phyloP scores from a whole-genome alignment of 2,797 vertebrate species.

The Ispidina picta region DNA sequence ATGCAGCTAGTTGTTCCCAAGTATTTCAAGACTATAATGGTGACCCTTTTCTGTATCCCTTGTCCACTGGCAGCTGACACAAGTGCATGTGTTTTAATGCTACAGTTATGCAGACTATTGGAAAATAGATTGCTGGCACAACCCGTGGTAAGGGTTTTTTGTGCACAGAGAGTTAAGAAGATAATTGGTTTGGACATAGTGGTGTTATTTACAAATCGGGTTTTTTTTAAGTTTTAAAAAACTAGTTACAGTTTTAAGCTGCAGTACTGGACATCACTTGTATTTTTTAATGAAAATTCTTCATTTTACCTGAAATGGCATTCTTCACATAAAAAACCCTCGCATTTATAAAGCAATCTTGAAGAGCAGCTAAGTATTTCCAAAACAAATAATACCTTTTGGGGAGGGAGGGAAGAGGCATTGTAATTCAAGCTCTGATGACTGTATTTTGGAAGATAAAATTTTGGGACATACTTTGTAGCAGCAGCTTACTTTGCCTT shows the following conservation, averaged over 20 bases:
- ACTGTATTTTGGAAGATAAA: not conserved
- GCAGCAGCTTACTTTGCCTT: not conserved
- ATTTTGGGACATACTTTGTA: not conserved
- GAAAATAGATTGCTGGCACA: not conserved
- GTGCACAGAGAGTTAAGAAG: not conserved
- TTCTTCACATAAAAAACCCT: not conserved
- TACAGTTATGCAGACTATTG: fast-evolving
- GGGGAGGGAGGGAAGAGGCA: not conserved
- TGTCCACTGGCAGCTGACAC: not conserved
- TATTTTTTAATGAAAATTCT: not conserved
- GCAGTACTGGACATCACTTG: not conserved
- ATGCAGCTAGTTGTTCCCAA: not conserved
- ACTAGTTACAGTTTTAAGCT: not conserved
- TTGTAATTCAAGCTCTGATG: not conserved
- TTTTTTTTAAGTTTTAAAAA: no score
- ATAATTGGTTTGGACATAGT: not conserved
- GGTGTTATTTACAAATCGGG: not conserved
- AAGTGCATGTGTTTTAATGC: not conserved
- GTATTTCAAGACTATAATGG: not conserved
- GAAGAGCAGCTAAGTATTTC: not conserved
- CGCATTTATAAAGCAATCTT: not conserved
- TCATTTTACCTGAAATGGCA: not conserved
- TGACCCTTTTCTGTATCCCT: not conserved
- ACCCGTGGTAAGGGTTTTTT: not conserved
- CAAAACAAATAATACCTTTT: not conserved